Percentiles rank a stretch among this genome's conserved stretches.
phyloP scores from a whole-genome alignment of 2,113 vertebrate species.

The Phrynocephalus versicolor region DNA sequence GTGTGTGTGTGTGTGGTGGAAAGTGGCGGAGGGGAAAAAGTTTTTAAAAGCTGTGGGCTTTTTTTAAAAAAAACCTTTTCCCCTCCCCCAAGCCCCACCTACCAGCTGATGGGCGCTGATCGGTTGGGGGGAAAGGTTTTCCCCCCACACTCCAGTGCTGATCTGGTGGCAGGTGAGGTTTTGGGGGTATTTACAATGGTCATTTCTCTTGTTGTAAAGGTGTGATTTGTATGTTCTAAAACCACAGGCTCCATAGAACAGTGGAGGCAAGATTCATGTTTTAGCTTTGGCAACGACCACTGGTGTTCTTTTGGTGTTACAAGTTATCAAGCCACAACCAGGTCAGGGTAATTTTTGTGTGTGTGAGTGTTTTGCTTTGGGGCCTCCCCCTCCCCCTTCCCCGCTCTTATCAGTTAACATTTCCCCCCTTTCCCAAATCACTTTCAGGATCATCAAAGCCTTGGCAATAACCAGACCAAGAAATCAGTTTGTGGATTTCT shows the following conservation, averaged over 20 bases:
- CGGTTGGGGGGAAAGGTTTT: too few relatives aligned
- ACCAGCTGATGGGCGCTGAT: too few relatives aligned
- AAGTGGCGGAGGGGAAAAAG: too few relatives aligned
- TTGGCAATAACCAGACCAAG: conserved; percentile 18
- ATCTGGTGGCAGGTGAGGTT: too few relatives aligned
- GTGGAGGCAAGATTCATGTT: background rate
- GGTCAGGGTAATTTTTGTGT: background rate
- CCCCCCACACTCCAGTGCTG: too few relatives aligned
- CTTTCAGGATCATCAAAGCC: conserved; percentile 20
- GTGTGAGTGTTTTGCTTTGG: background rate
- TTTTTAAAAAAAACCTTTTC: too few relatives aligned
- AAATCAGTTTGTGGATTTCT: conserved; percentile 54
- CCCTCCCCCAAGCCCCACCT: too few relatives aligned
- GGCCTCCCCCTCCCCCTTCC: too few relatives aligned
- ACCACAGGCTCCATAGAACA: background rate
- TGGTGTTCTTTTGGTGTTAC: background rate
- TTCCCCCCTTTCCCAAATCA: conserved; percentile 7
- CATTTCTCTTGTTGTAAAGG: background rate
- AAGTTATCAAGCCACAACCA: background rate
- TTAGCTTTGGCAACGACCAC: background rate
- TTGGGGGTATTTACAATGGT: too few relatives aligned
- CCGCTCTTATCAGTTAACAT: background rate
- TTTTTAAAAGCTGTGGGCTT: too few relatives aligned
- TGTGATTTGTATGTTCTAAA: background rate
- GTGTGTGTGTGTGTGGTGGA: too few relatives aligned